Conservation (phyloP, 2,888 invertebrate species). For the Buathra laborator region DNA sequence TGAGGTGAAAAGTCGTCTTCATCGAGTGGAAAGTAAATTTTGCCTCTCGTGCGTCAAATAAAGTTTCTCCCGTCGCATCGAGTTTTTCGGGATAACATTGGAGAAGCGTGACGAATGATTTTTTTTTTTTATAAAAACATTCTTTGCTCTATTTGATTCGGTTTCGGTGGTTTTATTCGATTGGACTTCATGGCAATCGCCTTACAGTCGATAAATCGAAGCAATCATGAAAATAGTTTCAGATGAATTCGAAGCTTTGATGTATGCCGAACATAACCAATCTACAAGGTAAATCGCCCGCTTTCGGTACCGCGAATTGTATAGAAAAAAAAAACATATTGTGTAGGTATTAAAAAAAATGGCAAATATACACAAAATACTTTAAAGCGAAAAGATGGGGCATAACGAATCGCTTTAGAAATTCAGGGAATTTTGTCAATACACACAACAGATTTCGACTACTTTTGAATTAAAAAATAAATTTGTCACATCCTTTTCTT, state of each 20-base stretch:
- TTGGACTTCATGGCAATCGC: slow-evolving; percentile 1
- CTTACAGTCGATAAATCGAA: slow-evolving; percentile 16
- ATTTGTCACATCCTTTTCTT: no score
- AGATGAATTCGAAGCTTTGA: background rate
- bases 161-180: slow-evolving; percentile 14
- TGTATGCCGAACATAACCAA: background rate
- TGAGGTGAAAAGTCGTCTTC: slow-evolving; percentile 25
- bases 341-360: no score
- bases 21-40: slow-evolving; percentile 58
- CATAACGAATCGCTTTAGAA: no score
- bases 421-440: no score
- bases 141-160: slow-evolving; percentile 14
- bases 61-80: slow-evolving; percentile 14
- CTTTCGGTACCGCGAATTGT: no score
- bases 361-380: no score
- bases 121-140: slow-evolving; percentile 7
- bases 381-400: no score
- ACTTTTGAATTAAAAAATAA: no score
- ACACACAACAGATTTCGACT: no score
- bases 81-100: slow-evolving; percentile 26
- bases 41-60: slow-evolving; percentile 37
- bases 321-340: no score
- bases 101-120: background rate
- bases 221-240: background rate
- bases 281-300: background rate